Percentiles rank a stretch among this genome's conserved stretches.
Evolutionary conservation across 2,113 vertebrate genomes (phyloP).

Genomic region (Acinonyx jubatus): DNA sequence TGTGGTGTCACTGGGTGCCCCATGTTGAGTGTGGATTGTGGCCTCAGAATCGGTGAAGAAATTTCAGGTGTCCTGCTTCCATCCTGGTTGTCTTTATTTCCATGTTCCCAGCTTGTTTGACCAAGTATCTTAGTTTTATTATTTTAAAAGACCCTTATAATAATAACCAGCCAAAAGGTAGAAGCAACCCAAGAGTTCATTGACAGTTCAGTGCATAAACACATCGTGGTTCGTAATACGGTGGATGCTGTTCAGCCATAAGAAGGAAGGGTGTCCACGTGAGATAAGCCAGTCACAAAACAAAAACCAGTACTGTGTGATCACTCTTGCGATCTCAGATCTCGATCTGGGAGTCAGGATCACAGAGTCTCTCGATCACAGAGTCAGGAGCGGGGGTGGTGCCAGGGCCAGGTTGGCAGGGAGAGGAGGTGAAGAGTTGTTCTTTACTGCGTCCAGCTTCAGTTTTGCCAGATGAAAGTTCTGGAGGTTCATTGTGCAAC

Average conservation of each 20-base stretch:
- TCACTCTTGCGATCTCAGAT: background rate
- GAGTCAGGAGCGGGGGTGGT: background rate
- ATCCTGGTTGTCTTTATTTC: background rate
- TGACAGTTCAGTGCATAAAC: background rate
- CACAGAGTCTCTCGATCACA: background rate
- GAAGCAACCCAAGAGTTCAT: background rate
- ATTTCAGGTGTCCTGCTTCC: background rate
- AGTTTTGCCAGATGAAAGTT: background rate
- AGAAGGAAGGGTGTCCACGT: background rate
- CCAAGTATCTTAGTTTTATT: background rate
- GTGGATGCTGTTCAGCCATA: background rate
- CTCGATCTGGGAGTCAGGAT: background rate
- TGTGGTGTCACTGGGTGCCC: background rate
- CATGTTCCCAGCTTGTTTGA: background rate
- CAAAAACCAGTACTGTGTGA: background rate
- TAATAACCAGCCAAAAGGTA: background rate
- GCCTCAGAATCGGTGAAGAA: background rate
- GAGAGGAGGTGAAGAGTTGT: background rate
- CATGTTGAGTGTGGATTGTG: background rate
- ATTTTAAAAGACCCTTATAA: background rate
- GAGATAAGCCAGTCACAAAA: background rate
- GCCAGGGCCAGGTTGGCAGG: background rate
- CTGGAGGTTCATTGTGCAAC: background rate
- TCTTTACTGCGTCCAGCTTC: background rate
- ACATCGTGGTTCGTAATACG: background rate